Percentiles rank a stretch among this genome's conserved stretches.
phyloP scores from a whole-genome alignment of 1,140 invertebrate genomes.

The Theocolax elegans region DNA sequence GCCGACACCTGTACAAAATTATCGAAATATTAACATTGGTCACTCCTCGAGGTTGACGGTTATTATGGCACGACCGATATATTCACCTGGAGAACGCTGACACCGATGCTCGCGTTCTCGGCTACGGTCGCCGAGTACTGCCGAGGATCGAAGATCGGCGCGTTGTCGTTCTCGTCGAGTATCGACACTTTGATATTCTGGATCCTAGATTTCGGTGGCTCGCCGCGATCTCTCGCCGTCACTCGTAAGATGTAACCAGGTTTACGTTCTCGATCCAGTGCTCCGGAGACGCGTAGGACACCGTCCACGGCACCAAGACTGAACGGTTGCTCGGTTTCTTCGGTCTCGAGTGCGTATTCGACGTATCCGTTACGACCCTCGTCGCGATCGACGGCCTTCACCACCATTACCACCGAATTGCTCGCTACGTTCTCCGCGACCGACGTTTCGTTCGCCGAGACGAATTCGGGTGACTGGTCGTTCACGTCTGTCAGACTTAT shows the following conservation, averaged over 20 bases:
- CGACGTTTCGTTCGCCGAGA: slow-evolving; percentile 80
- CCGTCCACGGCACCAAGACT: slow-evolving; percentile 89
- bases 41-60: neutral
- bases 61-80: too few relatives aligned
- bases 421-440: slow-evolving; percentile 88
- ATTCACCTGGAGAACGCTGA: slow-evolving; percentile 84
- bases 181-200: slow-evolving; percentile 80
- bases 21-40: neutral
- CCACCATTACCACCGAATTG: slow-evolving; percentile 89
- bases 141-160: slow-evolving; percentile 88
- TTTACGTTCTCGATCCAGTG: slow-evolving; percentile 85
- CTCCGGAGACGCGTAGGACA: slow-evolving; percentile 81
- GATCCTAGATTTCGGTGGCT: slow-evolving; percentile 80
- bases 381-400: slow-evolving; percentile 92
- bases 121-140: slow-evolving; percentile 88
- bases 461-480: slow-evolving; percentile 92
- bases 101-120: slow-evolving; percentile 93
- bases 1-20: slow-evolving; percentile 80
- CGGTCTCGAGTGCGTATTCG: slow-evolving; percentile 80
- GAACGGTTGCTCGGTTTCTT: slow-evolving; percentile 72
- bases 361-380: slow-evolving; percentile 94
- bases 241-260: slow-evolving; percentile 85
- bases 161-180: slow-evolving; percentile 94
- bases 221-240: slow-evolving; percentile 88
- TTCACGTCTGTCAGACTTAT: slow-evolving; percentile 92